Percentiles rank a stretch among this genome's conserved stretches.
Evolutionary conservation across 2,888 invertebrate genomes (phyloP).

Genomic region (Endotricha flammealis): DNA sequence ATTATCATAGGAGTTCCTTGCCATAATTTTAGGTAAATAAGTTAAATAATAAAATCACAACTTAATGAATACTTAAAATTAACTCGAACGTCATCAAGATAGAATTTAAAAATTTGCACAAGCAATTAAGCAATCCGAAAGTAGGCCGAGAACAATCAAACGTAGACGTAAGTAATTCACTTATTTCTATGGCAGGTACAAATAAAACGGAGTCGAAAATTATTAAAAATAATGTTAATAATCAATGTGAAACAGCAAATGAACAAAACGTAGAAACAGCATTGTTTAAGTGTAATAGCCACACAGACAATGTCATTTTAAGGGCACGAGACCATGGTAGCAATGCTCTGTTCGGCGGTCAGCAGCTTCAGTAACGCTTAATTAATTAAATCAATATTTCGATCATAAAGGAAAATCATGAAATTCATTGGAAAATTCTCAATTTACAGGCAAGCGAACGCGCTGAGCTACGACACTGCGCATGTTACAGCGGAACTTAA

Average conservation of each 20-base stretch:
- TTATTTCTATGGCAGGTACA: slow-evolving; percentile 76
- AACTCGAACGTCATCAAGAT: slow-evolving; percentile 54
- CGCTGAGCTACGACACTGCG: neutral
- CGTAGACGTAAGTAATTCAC: slow-evolving; percentile 55
- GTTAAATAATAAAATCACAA: slow-evolving; percentile 76
- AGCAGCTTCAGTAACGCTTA: too few relatives aligned
- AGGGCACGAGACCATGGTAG: too few relatives aligned
- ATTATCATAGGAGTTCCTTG: slow-evolving; percentile 73
- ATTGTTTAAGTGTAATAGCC: slow-evolving; percentile 27
- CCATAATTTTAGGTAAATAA: slow-evolving; percentile 77
- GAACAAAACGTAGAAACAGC: slow-evolving; percentile 52
- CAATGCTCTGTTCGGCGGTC: too few relatives aligned
- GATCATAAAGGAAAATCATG: neutral
- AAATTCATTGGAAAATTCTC: too few relatives aligned
- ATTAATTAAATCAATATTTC: neutral
- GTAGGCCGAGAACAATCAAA: slow-evolving; percentile 31
- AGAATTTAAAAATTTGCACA: slow-evolving; percentile 50
- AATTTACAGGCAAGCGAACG: neutral
- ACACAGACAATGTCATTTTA: slow-evolving; percentile 6
- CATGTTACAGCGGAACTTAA: slow-evolving; percentile 30
- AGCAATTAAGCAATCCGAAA: slow-evolving; percentile 24
- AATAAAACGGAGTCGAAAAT: slow-evolving; percentile 71
- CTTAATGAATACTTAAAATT: slow-evolving; percentile 77
- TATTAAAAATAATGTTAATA: slow-evolving; percentile 55
- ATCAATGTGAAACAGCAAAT: slow-evolving; percentile 48